These are phyloP conservation scores for Smittia sp. DNA, from an alignment of 2,888 invertebrate genomes.

Conservation along the genomic window DNA sequence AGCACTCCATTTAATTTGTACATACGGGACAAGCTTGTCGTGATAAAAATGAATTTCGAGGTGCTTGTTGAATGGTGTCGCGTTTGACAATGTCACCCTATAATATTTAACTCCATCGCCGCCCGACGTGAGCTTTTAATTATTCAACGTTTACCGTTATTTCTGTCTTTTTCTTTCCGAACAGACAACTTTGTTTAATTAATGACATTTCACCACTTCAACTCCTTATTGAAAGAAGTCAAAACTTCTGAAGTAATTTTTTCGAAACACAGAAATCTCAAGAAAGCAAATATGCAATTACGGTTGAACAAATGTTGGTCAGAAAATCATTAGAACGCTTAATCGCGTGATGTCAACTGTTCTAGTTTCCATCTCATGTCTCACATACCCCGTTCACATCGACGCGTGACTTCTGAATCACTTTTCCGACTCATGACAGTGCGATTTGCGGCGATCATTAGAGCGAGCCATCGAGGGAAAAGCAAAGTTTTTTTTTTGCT, in stretches of 20 bases:
- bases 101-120: not conserved
- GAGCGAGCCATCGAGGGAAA: not conserved
- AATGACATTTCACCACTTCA: too few species aligned
- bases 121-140: not conserved
- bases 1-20: not conserved
- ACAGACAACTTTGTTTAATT: too few species aligned
- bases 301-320: too few species aligned
- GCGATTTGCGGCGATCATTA: not conserved
- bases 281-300: too few species aligned
- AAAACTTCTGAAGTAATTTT: too few species aligned
- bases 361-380: not conserved
- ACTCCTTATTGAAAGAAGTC: too few species aligned
- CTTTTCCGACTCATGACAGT: constrained; percentile 3
- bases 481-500: constrained; percentile 7
- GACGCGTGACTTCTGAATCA: not conserved
- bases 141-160: not conserved
- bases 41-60: constrained; percentile 24
- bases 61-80: constrained; percentile 33
- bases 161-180: not conserved
- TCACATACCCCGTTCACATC: not conserved
- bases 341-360: not conserved
- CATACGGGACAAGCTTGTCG: constrained; percentile 6
- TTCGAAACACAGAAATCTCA: too few species aligned
- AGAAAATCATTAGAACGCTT: not conserved
- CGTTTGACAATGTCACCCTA: constrained; percentile 7